A percentile compares a stretch with the other conserved stretches of the same genome.
These are phyloP conservation scores for Vultur gryphus DNA, from an alignment of 2,797 vertebrate species.

Conservation along the genomic window DNA sequence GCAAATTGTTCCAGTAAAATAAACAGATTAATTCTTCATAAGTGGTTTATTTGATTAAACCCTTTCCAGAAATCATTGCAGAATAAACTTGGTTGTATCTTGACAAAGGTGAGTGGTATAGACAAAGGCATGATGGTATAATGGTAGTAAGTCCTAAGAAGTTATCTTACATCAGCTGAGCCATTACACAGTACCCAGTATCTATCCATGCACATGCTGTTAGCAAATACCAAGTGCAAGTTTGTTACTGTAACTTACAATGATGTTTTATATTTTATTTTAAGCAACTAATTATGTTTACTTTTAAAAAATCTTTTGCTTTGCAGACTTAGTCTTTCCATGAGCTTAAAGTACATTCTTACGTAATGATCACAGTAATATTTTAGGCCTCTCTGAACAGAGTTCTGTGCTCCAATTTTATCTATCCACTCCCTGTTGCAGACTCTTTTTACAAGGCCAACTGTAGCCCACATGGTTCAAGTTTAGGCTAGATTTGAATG, in stretches of 20 bases:
- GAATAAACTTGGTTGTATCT: background rate
- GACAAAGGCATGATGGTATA: background rate
- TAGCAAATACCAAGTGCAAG: background rate
- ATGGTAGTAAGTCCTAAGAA: background rate
- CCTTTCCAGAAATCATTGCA: background rate
- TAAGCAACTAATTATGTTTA: background rate
- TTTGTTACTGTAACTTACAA: background rate
- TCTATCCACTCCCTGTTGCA: background rate
- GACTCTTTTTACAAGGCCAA: background rate
- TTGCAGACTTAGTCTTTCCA: background rate
- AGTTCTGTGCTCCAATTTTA: background rate
- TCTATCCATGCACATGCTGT: background rate
- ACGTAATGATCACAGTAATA: background rate
- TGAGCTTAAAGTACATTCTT: background rate
- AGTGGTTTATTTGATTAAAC: background rate
- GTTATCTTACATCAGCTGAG: background rate
- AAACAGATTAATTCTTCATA: background rate
- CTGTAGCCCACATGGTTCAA: background rate
- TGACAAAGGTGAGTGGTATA: background rate
- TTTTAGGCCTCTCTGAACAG: background rate
- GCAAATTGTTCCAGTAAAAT: background rate
- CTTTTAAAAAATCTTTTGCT: background rate
- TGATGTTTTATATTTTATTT: accelerated
- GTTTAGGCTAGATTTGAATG: background rate
- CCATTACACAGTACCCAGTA: background rate